Evolutionary conservation across 2,888 invertebrate genomes (phyloP).

Genomic region (Papilio demoleus): DNA sequence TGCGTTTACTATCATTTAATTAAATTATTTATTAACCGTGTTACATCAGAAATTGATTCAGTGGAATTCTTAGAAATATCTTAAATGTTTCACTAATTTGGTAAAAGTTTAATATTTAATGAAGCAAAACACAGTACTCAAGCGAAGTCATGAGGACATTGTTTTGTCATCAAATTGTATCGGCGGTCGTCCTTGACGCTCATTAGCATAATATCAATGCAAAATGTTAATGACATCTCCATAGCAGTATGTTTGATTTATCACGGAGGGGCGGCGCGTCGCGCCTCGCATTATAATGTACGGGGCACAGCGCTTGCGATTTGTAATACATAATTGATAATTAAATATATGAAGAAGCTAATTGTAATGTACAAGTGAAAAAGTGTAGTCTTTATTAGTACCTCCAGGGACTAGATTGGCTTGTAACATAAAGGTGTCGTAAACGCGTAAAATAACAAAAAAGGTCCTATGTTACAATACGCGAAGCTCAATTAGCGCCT

Average conservation of each 20-base stretch:
- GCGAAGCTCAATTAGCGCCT: constrained; percentile 11
- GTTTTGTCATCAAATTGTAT: constrained; percentile 50
- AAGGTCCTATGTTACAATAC: neutral
- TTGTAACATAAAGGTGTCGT: neutral
- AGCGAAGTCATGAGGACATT: constrained; percentile 42
- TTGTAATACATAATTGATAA: constrained; percentile 1
- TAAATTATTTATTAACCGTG: neutral
- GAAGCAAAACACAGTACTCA: too few relatives aligned
- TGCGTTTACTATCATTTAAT: constrained; percentile 39
- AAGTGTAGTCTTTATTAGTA: neutral
- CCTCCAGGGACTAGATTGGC: neutral
- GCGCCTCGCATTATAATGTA: constrained; percentile 27
- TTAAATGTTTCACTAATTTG: too few relatives aligned
- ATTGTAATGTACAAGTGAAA: neutral
- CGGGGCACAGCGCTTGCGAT: neutral
- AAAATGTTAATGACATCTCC: constrained; percentile 56
- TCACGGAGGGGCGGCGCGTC: neutral
- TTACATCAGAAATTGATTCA: neutral
- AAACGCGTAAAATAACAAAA: neutral
- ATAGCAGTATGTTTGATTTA: constrained; percentile 47
- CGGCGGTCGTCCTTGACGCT: constrained; percentile 58
- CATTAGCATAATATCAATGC: constrained; percentile 56
- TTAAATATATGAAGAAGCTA: neutral
- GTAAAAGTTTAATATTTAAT: too few relatives aligned
- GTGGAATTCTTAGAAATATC: too few relatives aligned